A percentile compares a stretch with the other conserved stretches of the same genome.
phyloP scores from a whole-genome alignment of 2,888 invertebrate genomes.

The Melanophora roralis region DNA sequence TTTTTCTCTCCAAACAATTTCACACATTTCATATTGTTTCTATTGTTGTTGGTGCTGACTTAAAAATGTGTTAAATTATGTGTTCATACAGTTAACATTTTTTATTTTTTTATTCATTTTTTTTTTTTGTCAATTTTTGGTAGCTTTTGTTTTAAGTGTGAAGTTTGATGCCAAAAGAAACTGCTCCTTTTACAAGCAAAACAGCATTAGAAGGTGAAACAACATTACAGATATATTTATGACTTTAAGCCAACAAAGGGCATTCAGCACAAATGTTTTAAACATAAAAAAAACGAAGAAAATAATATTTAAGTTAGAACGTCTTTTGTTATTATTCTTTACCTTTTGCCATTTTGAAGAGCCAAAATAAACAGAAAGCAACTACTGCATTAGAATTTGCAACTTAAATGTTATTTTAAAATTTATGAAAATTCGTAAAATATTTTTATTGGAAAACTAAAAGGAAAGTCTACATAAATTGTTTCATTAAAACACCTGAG shows the following conservation, averaged over 20 bases:
- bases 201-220: slow-evolving; percentile 9
- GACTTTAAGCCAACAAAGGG: slow-evolving; percentile 59
- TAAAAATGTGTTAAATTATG: slow-evolving; percentile 62
- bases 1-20: not conserved
- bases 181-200: slow-evolving; percentile 16
- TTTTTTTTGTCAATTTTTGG: slow-evolving; percentile 23
- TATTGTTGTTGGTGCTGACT: slow-evolving; percentile 41
- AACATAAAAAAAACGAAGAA: slow-evolving; percentile 50
- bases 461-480: not conserved
- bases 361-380: slow-evolving; percentile 17
- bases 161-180: slow-evolving; percentile 51
- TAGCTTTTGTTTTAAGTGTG: slow-evolving; percentile 54
- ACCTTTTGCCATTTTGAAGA: not conserved
- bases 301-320: slow-evolving; percentile 49
- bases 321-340: slow-evolving; percentile 9
- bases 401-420: slow-evolving; percentile 42
- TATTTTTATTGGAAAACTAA: not conserved
- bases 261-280: slow-evolving; percentile 58
- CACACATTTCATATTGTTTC: slow-evolving; percentile 35
- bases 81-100: slow-evolving; percentile 54
- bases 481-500: slow-evolving; percentile 6
- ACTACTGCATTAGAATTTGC: slow-evolving; percentile 34
- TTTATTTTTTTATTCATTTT: slow-evolving; percentile 25
- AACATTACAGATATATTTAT: slow-evolving; percentile 47
- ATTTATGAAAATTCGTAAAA: slow-evolving; percentile 20